Conservation (phyloP, 2,113 vertebrate species). For the Entomyzon cyanotis region DNA sequence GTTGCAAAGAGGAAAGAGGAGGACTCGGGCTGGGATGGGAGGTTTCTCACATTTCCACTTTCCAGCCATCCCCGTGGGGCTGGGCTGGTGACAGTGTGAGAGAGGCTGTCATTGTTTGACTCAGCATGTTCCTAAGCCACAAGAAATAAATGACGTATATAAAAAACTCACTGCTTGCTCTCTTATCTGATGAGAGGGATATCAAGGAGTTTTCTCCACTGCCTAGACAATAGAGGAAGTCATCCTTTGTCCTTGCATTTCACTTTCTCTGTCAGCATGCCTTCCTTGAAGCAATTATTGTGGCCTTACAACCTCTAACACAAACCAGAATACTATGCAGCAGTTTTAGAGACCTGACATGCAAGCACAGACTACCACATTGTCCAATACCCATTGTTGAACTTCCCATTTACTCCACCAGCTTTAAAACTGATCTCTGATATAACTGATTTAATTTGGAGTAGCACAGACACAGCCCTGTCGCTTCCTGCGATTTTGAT, state of each 20-base stretch:
- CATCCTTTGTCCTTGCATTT: constrained; percentile 23
- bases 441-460: neutral
- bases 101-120: constrained; percentile 64
- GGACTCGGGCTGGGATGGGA: constrained; percentile 24
- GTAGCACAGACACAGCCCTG: neutral
- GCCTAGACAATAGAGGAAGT: constrained; percentile 47
- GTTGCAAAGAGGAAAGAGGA: constrained; percentile 51
- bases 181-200: constrained; percentile 54
- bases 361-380: neutral
- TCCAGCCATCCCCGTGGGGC: constrained; percentile 50
- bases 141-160: constrained; percentile 57
- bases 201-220: constrained; percentile 72
- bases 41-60: constrained; percentile 73
- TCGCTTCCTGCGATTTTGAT: neutral
- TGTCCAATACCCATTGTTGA: neutral
- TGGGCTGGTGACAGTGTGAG: neutral
- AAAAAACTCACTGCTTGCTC: neutral
- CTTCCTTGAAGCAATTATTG: neutral
- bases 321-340: neutral
- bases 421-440: neutral
- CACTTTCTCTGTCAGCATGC: constrained; percentile 41
- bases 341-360: neutral
- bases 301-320: neutral
- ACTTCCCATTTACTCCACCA: neutral
- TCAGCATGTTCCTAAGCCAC: constrained; percentile 77